Conservation (phyloP, 2,113 vertebrate genomes). For the Nothoprocta perdicaria region DNA sequence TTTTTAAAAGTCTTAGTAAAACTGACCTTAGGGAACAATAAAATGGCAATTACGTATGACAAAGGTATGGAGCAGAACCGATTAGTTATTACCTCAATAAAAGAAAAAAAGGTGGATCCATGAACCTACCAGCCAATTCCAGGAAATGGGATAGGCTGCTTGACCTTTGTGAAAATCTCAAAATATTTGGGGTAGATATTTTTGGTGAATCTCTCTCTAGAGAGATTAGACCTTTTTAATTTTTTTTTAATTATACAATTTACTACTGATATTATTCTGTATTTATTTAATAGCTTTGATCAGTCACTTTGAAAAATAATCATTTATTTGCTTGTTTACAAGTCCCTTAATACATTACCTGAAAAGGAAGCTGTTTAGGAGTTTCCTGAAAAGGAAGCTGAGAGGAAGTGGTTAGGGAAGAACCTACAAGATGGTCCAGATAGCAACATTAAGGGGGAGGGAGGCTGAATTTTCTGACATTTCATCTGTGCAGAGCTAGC, state of each 20-base stretch:
- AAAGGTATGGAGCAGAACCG: conserved; percentile 65
- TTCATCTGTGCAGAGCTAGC: neutral
- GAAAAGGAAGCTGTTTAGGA: conserved; percentile 1
- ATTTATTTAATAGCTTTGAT: conserved; percentile 67
- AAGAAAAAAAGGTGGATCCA: conserved; percentile 67
- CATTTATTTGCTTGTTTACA: conserved; percentile 67
- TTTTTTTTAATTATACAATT: conserved; percentile 58
- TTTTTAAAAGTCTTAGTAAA: conserved; percentile 74
- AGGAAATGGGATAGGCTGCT: conserved; percentile 46
- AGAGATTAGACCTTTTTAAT: conserved; percentile 31
- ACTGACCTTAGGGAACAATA: conserved; percentile 75
- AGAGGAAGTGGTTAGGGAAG: neutral
- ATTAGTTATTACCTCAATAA: conserved; percentile 76
- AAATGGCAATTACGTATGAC: conserved; percentile 79
- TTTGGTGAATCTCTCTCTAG: conserved; percentile 53
- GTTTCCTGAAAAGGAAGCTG: conserved; percentile 1
- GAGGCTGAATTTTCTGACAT: neutral
- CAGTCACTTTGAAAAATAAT: conserved; percentile 40
- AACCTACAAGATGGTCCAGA: neutral
- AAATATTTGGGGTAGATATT: conserved; percentile 67
- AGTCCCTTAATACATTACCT: conserved; percentile 28
- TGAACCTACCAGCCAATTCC: conserved; percentile 57
- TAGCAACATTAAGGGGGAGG: neutral
- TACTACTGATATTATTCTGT: conserved; percentile 44
- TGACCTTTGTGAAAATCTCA: conserved; percentile 53